Conservation (phyloP, 1,140 invertebrate species). For the Drosophila sechellia region DNA sequence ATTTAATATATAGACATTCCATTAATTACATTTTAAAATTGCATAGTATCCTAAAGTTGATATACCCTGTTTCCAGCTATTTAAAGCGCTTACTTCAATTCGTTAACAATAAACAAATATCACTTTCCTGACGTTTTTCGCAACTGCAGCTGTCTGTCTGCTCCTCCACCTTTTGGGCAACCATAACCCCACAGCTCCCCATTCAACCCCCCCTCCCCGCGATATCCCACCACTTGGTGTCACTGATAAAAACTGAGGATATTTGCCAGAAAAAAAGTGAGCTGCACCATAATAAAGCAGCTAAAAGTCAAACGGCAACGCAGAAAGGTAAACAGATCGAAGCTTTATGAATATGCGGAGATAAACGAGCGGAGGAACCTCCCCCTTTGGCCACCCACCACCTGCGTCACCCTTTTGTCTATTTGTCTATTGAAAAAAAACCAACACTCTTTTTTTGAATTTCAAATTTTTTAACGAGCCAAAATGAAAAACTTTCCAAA, state of each 20-base stretch:
- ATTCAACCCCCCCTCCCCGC: not conserved
- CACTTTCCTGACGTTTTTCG: constrained; percentile 63
- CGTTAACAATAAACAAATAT: constrained; percentile 69
- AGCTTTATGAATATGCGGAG: constrained; percentile 80
- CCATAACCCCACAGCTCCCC: constrained; percentile 13
- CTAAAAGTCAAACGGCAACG: constrained; percentile 75
- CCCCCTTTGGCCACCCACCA: constrained; percentile 1
- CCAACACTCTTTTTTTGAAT: constrained; percentile 53
- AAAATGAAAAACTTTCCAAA: constrained; percentile 81
- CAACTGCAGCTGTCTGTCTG: constrained; percentile 49
- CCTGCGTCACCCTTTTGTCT: constrained; percentile 37
- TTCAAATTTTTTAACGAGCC: constrained; percentile 79
- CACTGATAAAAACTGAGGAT: constrained; percentile 68
- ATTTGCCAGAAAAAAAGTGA: constrained; percentile 29
- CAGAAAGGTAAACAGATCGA: constrained; percentile 74
- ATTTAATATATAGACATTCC: too few species aligned
- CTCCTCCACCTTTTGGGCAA: constrained; percentile 26
- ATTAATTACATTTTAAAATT: too few species aligned
- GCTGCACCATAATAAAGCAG: constrained; percentile 59
- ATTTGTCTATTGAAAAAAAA: constrained; percentile 10
- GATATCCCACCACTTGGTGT: constrained; percentile 5
- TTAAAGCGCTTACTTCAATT: constrained; percentile 33
- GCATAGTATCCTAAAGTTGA: not conserved
- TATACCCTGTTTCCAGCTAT: not conserved
- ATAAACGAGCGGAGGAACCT: constrained; percentile 57